phyloP scores from a whole-genome alignment of 2,888 invertebrate species.

The Hirtodrosophila trivittata region DNA sequence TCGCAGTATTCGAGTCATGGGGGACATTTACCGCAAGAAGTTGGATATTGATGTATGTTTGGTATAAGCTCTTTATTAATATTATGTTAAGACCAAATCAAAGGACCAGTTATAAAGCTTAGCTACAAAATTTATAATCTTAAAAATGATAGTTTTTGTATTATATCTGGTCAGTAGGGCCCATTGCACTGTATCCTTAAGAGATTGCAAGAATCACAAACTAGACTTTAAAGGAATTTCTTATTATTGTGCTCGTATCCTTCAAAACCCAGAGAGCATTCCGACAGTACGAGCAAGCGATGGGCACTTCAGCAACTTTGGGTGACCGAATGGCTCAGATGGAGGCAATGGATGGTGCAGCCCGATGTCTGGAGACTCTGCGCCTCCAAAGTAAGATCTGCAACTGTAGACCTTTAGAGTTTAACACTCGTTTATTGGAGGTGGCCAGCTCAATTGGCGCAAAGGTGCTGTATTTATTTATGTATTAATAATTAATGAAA shows the following conservation, averaged over 20 bases:
- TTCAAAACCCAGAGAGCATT: slow-evolving; percentile 82
- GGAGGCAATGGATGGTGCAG: slow-evolving; percentile 95
- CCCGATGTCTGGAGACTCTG: slow-evolving; percentile 90
- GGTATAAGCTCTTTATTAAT: not conserved
- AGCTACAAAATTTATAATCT: no score
- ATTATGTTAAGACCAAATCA: no score
- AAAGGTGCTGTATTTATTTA: slow-evolving; percentile 85
- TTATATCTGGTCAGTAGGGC: no score
- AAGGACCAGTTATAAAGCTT: no score
- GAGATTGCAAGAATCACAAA: no score
- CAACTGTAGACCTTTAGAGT: slow-evolving; percentile 93
- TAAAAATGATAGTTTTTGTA: no score
- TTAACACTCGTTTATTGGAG: slow-evolving; percentile 92
- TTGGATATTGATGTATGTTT: slow-evolving; percentile 89
- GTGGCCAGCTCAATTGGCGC: slow-evolving; percentile 94
- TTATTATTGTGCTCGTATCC: no score
- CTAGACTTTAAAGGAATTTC: no score
- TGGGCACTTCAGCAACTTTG: slow-evolving; percentile 91
- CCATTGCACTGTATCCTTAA: no score
- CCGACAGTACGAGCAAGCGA: slow-evolving; percentile 93
- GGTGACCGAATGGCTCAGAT: slow-evolving; percentile 94
- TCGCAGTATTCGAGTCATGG: slow-evolving; percentile 91
- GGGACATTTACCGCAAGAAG: slow-evolving; percentile 92
- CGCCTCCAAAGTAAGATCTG: slow-evolving; percentile 91
- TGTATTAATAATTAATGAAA: not conserved